Evolutionary conservation across 2,888 invertebrate species (phyloP).

Genomic region (Disparrhopalites patrizii): DNA sequence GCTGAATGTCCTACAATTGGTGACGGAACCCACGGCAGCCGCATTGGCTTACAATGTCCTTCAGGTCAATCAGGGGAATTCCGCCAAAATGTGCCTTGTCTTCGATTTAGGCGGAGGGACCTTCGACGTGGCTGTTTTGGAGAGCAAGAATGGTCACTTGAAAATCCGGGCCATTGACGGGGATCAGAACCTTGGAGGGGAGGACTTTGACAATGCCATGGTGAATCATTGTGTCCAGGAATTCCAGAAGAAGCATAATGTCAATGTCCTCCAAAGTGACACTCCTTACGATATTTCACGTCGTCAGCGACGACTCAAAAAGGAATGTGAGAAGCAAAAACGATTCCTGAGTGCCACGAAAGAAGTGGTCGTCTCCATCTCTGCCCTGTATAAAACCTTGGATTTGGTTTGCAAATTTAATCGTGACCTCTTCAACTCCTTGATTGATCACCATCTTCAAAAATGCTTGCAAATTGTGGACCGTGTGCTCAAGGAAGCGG

Average conservation of each 20-base stretch:
- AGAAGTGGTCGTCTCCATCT: background rate
- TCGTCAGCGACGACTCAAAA: constrained; percentile 18
- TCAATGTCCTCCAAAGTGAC: constrained; percentile 9
- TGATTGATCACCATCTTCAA: constrained; percentile 27
- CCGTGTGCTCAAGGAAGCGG: background rate
- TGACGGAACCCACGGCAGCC: constrained; percentile 88
- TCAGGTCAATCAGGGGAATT: background rate
- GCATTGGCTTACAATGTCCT: constrained; percentile 53
- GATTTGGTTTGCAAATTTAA: constrained; percentile 22
- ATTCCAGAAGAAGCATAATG: constrained; percentile 6
- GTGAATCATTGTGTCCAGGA: constrained; percentile 50
- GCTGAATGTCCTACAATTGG: constrained; percentile 79
- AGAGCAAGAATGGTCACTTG: constrained; percentile 8
- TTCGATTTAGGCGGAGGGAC: constrained; percentile 30
- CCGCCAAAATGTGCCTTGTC: constrained; percentile 18
- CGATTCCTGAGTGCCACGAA: constrained; percentile 6
- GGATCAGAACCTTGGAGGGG: constrained; percentile 25
- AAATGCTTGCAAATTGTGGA: constrained; percentile 23
- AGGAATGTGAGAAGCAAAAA: constrained; percentile 29
- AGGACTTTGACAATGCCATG: constrained; percentile 28
- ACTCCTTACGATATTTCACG: background rate
- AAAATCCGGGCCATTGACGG: constrained; percentile 1
- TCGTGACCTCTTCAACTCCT: constrained; percentile 21
- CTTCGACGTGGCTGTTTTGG: constrained; percentile 35
- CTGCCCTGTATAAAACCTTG: constrained; percentile 1